Conservation (phyloP, 2,888 invertebrate genomes). For the Drosophila nr. medialis region DNA sequence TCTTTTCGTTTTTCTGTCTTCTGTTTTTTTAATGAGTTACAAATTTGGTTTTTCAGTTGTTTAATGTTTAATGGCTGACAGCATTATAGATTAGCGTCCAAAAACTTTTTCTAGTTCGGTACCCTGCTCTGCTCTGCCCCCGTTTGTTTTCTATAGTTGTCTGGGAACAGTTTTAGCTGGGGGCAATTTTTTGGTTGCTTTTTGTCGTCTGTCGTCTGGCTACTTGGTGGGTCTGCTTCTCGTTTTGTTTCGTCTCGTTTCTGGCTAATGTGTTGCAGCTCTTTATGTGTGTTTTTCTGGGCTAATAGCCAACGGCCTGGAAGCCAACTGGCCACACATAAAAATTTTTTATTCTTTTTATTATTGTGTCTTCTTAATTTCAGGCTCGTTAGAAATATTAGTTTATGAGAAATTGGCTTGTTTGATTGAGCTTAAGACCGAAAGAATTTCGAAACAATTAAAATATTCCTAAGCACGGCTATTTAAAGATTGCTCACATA, state of each 20-base stretch:
- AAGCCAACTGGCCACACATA: conserved; percentile 39
- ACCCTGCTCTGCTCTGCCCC: background rate
- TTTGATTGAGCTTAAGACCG: conserved; percentile 30
- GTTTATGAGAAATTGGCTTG: conserved; percentile 49
- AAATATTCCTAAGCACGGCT: background rate
- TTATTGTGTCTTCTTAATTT: conserved; percentile 36
- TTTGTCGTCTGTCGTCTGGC: conserved; percentile 51
- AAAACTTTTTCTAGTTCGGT: conserved; percentile 67
- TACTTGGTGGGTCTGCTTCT: conserved; percentile 59
- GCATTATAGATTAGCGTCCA: conserved; percentile 76
- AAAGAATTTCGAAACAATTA: conserved; percentile 20
- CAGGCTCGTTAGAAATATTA: conserved; percentile 68
- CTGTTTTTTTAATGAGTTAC: conserved; percentile 75
- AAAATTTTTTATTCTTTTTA: conserved; percentile 16
- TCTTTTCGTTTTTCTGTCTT: conserved; percentile 17
- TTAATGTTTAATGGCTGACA: conserved; percentile 79
- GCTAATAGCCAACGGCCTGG: conserved; percentile 69
- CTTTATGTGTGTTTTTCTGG: conserved; percentile 71
- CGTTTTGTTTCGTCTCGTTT: conserved; percentile 11
- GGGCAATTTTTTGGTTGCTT: conserved; percentile 55
- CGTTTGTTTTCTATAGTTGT: conserved; percentile 9
- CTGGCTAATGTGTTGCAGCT: conserved; percentile 68
- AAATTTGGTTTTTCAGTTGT: conserved; percentile 79
- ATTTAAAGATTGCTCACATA: background rate
- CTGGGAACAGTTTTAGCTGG: conserved; percentile 70